phyloP scores from a whole-genome alignment of 2,113 vertebrate species.

The Grallaria varia region DNA sequence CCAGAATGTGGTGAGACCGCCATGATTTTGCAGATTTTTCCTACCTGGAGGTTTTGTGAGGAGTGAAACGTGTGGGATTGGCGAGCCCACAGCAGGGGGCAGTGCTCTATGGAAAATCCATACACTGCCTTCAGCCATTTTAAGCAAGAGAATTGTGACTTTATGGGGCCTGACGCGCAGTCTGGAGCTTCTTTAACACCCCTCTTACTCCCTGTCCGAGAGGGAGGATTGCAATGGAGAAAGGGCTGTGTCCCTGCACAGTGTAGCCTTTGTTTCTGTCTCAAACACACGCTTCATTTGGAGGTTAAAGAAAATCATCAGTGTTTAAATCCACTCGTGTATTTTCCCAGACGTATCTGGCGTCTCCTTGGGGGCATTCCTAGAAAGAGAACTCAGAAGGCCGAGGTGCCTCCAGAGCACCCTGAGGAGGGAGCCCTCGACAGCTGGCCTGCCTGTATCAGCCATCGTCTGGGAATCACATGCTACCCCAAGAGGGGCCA shows the following conservation, averaged over 20 bases:
- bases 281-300: background rate
- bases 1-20: background rate
- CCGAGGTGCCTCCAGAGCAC: background rate
- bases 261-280: background rate
- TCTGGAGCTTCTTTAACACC: background rate
- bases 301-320: background rate
- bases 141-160: background rate
- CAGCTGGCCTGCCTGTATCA: background rate
- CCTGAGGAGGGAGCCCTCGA: background rate
- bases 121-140: background rate
- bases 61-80: background rate
- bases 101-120: slow-evolving; percentile 58
- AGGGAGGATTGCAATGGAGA: background rate
- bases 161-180: background rate
- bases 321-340: background rate
- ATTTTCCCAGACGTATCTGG: background rate
- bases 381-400: background rate
- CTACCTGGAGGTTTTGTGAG: background rate
- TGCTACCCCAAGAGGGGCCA: background rate
- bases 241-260: background rate
- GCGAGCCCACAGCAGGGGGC: slow-evolving; percentile 50
- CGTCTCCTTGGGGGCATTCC: background rate
- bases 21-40: background rate
- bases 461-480: background rate
- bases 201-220: background rate